These are phyloP conservation scores for Carlito syrichta DNA, from an alignment of 2,113 vertebrate species.

Conservation along the genomic window DNA sequence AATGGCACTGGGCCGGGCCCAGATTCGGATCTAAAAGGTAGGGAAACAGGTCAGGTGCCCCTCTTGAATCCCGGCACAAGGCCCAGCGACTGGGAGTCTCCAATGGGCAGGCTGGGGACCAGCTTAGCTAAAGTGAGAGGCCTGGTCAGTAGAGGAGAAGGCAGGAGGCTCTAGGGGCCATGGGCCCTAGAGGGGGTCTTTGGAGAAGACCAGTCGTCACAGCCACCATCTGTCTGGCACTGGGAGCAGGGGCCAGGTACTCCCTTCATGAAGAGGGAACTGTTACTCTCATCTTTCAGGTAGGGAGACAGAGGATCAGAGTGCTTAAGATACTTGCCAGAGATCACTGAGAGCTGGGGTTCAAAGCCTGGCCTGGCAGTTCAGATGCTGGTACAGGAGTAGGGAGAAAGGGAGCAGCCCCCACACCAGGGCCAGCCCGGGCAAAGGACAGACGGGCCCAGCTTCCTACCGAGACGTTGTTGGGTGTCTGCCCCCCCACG, in stretches of 20 bases:
- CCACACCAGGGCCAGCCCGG: neutral
- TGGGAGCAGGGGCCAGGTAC: neutral
- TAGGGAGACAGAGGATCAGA: neutral
- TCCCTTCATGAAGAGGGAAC: neutral
- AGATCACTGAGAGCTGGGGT: neutral
- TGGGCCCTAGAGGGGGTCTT: neutral
- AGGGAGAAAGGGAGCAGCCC: accelerated
- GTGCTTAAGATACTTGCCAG: neutral
- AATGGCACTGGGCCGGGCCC: constrained; percentile 88
- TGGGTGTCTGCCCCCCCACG: accelerated
- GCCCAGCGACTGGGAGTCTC: too few relatives aligned
- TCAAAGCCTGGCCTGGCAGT: neutral
- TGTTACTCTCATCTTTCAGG: neutral
- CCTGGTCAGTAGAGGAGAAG: neutral
- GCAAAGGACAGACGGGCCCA: accelerated
- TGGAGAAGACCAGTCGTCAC: accelerated
- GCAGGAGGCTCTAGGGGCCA: too few relatives aligned
- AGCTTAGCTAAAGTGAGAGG: neutral
- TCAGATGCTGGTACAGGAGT: neutral
- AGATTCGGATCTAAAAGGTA: constrained; percentile 89
- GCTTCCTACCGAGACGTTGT: constrained; percentile 69
- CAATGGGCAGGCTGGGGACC: too few relatives aligned
- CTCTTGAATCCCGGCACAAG: too few relatives aligned
- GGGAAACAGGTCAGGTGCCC: accelerated
- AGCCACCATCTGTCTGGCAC: neutral